Percentiles rank a stretch among this genome's conserved stretches.
These are phyloP conservation scores for Caenorhabditis remanei DNA, from an alignment of 1,140 invertebrate species.

Conservation along the genomic window DNA sequence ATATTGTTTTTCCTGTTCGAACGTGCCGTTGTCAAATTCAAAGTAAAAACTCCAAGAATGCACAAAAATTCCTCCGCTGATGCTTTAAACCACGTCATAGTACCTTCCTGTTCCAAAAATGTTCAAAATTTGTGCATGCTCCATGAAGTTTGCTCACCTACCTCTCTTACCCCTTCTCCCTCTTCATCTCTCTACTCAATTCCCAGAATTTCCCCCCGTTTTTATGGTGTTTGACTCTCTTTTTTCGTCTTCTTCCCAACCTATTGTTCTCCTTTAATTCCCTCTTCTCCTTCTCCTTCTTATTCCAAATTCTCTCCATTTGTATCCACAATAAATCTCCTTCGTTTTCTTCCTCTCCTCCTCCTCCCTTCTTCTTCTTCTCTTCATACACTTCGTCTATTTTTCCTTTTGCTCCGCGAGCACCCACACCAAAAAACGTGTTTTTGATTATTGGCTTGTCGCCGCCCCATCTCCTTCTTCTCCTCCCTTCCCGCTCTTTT, in stretches of 20 bases:
- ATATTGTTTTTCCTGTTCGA: too few species aligned
- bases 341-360: not conserved
- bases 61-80: not conserved
- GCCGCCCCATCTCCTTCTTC: slow-evolving; percentile 17
- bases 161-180: not conserved
- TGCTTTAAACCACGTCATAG: too few species aligned
- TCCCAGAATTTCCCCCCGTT: too few species aligned
- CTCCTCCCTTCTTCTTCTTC: not conserved
- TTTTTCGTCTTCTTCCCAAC: not conserved
- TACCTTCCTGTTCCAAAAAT: too few species aligned
- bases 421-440: slow-evolving; percentile 30
- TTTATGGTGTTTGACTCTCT: too few species aligned
- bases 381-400: not conserved
- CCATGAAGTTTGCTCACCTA: not conserved
- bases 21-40: too few species aligned
- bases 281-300: not conserved
- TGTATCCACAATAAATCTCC: slow-evolving; percentile 49
- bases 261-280: not conserved
- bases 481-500: not conserved
- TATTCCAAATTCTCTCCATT: not conserved
- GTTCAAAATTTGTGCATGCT: too few species aligned
- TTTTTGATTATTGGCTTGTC: slow-evolving; percentile 53
- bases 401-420: not conserved
- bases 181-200: too few species aligned
- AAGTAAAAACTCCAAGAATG: too few species aligned